Conservation (phyloP, 2,888 invertebrate species). For the Agrotis segetum region DNA sequence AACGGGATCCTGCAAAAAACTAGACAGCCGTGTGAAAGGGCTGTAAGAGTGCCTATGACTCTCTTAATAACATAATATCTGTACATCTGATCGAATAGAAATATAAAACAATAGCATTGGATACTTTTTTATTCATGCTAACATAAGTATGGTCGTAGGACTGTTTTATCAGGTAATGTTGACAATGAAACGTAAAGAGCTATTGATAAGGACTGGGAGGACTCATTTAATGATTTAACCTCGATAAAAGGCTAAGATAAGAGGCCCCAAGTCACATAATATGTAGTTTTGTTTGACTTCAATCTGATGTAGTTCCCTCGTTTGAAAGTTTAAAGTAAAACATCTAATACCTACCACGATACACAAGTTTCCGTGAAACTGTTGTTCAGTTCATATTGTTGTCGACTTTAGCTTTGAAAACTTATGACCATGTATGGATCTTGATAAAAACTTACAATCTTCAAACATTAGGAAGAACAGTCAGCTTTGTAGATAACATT, state of each 20-base stretch:
- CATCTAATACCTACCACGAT: conserved; percentile 20
- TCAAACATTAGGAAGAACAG: background rate
- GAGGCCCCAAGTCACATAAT: background rate
- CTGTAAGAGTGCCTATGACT: no score
- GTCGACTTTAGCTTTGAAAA: conserved; percentile 17
- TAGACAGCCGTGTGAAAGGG: no score
- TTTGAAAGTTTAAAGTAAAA: conserved; percentile 36
- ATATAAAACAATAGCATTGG: background rate
- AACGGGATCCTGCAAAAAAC: no score
- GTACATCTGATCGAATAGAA: background rate
- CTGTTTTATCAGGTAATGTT: no score
- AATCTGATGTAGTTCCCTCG: conserved; percentile 21
- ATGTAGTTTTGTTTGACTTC: conserved; percentile 1
- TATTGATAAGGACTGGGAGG: no score
- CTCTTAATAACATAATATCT: no score
- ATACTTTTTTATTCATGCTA: background rate
- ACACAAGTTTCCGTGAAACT: conserved; percentile 12
- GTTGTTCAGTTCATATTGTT: conserved; percentile 17
- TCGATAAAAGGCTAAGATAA: no score
- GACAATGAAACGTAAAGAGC: no score
- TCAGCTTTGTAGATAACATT: background rate
- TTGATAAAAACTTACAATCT: background rate
- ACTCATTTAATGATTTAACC: no score
- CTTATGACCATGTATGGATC: background rate
- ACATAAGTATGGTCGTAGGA: background rate